These are phyloP conservation scores for Xylota sylvarum DNA, from an alignment of 2,888 invertebrate species.

Conservation along the genomic window DNA sequence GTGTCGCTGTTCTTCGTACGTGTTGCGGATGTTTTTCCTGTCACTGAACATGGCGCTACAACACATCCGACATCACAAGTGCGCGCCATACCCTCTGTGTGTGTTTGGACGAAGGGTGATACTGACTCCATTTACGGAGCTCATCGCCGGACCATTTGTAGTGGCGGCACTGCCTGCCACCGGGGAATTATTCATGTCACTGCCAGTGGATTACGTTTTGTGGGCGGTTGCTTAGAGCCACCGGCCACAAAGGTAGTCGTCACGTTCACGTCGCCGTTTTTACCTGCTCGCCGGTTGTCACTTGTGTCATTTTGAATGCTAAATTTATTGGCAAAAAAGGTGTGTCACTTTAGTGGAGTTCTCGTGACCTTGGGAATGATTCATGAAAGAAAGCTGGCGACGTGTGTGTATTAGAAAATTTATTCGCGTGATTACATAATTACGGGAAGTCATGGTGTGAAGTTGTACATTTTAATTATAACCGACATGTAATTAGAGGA, in stretches of 20 bases:
- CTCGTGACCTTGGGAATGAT: constrained; percentile 53
- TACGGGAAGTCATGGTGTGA: constrained; percentile 42
- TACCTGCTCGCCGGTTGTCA: constrained; percentile 50
- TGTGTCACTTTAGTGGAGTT: constrained; percentile 51
- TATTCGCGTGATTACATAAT: constrained; percentile 62
- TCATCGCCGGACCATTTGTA: constrained; percentile 50
- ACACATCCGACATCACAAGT: constrained; percentile 45
- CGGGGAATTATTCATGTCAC: constrained; percentile 65
- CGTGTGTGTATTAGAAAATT: constrained; percentile 60
- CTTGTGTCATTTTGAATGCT: constrained; percentile 68
- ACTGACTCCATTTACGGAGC: constrained; percentile 66
- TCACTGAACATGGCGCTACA: constrained; percentile 57
- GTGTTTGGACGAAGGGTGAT: constrained; percentile 48
- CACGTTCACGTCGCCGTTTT: constrained; percentile 64
- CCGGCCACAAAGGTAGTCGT: constrained; percentile 57
- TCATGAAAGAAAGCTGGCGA: constrained; percentile 39
- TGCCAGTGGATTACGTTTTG: constrained; percentile 63
- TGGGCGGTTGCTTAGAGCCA: constrained; percentile 69
- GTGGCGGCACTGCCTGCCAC: constrained; percentile 35
- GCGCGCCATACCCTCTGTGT: neutral
- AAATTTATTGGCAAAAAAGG: constrained; percentile 66
- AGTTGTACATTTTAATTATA: constrained; percentile 65
- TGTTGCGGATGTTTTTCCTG: constrained; percentile 76
- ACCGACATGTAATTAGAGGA: constrained; percentile 37
- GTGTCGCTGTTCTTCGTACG: constrained; percentile 63